Conservation (phyloP, 2,797 vertebrate genomes). For the Tympanoctomys barrerae region DNA sequence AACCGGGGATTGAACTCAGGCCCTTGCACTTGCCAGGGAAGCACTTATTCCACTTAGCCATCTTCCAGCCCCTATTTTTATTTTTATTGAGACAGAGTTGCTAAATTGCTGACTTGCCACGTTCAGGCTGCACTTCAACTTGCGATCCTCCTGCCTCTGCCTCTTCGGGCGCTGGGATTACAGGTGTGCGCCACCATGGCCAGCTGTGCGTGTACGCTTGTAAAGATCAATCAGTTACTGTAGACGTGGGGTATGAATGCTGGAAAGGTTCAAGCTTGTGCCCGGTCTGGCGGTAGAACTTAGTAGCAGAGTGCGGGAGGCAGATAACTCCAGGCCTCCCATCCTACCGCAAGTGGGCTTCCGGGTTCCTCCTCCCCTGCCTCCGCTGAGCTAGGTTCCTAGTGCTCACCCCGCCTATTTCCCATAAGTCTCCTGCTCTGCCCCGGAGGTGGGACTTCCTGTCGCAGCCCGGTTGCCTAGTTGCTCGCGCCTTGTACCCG, state of each 20-base stretch:
- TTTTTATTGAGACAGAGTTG: neutral
- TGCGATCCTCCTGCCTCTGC: neutral
- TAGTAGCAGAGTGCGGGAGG: neutral
- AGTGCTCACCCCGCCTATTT: too few relatives aligned
- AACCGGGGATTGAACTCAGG: too few relatives aligned
- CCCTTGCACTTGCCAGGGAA: too few relatives aligned
- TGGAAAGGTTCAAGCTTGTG: neutral
- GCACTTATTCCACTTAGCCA: too few relatives aligned
- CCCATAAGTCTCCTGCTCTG: too few relatives aligned
- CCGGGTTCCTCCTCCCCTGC: too few relatives aligned
- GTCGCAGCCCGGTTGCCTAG: too few relatives aligned
- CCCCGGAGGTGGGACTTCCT: too few relatives aligned
- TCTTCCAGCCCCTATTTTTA: neutral
- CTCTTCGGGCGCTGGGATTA: neutral
- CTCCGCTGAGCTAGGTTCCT: too few relatives aligned
- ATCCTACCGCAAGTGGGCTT: too few relatives aligned
- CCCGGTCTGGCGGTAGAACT: neutral
- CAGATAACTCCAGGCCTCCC: too few relatives aligned
- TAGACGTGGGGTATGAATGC: neutral
- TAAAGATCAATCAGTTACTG: neutral
- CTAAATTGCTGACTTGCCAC: neutral
- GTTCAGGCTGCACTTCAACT: neutral
- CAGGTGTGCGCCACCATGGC: neutral
- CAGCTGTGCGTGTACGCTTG: neutral
- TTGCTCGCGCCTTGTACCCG: too few relatives aligned